Evolutionary conservation across 2,113 vertebrate genomes (phyloP).

Genomic region (Paracanthobrama guichenoti): DNA sequence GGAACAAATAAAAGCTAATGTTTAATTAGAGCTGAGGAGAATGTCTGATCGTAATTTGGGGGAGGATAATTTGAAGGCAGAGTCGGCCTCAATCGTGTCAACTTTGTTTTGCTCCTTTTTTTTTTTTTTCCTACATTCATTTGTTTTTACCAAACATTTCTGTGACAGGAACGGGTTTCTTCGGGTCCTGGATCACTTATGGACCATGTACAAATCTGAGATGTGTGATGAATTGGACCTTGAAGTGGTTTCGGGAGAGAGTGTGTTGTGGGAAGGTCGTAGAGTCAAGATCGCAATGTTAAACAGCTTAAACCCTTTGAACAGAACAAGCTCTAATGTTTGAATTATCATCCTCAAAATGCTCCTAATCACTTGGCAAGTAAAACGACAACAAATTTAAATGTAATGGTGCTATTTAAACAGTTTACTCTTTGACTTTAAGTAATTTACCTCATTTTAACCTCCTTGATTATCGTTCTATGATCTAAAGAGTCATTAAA

Average conservation of each 20-base stretch:
- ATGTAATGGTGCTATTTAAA: constrained; percentile 18
- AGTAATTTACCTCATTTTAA: constrained; percentile 18
- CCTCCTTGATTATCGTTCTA: background rate
- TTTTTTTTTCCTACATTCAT: constrained; percentile 56
- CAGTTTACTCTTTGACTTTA: constrained; percentile 9
- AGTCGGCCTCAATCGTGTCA: constrained; percentile 68
- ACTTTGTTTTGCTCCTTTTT: constrained; percentile 69
- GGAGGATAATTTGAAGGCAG: constrained; percentile 81
- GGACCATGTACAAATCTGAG: constrained; percentile 24
- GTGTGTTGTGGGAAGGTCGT: constrained; percentile 30
- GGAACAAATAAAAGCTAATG: constrained; percentile 81
- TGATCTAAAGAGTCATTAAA: constrained; percentile 44
- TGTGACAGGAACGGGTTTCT: constrained; percentile 51
- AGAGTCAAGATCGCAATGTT: constrained; percentile 51
- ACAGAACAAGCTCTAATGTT: constrained; percentile 43
- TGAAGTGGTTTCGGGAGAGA: constrained; percentile 43
- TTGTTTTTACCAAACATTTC: constrained; percentile 53
- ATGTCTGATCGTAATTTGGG: constrained; percentile 76
- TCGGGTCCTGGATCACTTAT: constrained; percentile 47
- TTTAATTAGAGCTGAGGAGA: constrained; percentile 84
- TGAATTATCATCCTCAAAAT: constrained; percentile 34
- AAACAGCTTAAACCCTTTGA: constrained; percentile 54
- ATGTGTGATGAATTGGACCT: constrained; percentile 45
- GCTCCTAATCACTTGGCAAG: constrained; percentile 49
- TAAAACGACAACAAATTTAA: constrained; percentile 34